Conservation (phyloP, 2,888 invertebrate genomes). For the Julus scandinavius region DNA sequence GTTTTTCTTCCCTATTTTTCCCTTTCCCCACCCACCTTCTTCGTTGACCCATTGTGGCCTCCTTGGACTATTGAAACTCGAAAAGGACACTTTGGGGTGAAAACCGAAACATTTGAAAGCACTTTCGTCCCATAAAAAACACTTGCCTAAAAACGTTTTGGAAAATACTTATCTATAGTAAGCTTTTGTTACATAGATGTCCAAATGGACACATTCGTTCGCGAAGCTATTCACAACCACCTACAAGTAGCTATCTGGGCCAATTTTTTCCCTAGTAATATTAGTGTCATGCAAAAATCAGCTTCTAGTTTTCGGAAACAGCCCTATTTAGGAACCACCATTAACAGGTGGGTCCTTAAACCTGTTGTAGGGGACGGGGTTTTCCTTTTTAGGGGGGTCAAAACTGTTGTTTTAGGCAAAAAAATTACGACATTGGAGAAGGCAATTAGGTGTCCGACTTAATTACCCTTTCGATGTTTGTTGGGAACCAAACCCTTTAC, state of each 20-base stretch:
- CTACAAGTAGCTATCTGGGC: neutral
- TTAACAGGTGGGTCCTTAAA: neutral
- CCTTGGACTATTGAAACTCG: no score
- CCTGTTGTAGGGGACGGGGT: neutral
- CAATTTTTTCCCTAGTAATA: neutral
- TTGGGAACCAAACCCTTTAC: neutral
- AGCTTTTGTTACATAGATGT: no score
- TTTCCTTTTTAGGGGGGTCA: neutral
- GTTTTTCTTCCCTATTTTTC: neutral
- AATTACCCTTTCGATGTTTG: neutral
- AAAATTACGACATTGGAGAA: neutral
- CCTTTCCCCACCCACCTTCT: neutral
- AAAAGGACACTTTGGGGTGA: neutral
- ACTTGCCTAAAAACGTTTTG: neutral
- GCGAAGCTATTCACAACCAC: no score
- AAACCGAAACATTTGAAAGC: no score
- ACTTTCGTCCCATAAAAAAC: no score
- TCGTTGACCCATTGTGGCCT: neutral
- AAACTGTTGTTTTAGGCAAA: neutral
- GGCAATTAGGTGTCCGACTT: neutral
- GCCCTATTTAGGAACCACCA: neutral
- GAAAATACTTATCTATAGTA: no score
- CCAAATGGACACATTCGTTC: no score
- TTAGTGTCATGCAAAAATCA: neutral
- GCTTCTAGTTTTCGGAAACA: neutral